These are phyloP conservation scores for Chrysemys picta DNA, from an alignment of 2,113 vertebrate species.

Conservation along the genomic window DNA sequence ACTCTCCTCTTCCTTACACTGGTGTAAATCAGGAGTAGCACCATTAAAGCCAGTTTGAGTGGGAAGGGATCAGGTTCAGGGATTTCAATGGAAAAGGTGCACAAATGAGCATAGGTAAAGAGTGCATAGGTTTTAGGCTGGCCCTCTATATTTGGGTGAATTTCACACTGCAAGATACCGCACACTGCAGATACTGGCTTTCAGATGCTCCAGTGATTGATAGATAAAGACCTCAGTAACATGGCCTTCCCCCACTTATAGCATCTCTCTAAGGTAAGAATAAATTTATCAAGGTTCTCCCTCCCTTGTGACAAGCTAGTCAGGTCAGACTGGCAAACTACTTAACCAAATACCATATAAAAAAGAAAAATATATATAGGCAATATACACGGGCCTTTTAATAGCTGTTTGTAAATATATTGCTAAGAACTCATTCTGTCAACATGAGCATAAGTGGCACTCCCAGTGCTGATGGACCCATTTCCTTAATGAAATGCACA, in stretches of 20 bases:
- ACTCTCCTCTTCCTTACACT: not conserved
- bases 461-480: constrained; percentile 68
- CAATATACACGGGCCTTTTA: constrained; percentile 35
- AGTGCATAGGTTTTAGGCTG: not conserved
- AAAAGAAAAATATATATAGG: not conserved
- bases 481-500: constrained; percentile 77
- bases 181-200: not conserved
- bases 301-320: constrained; percentile 13
- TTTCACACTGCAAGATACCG: not conserved
- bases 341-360: constrained; percentile 22
- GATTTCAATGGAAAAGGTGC: not conserved
- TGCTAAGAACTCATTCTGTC: constrained; percentile 69
- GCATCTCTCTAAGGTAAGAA: not conserved
- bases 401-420: constrained; percentile 72
- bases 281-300: constrained; percentile 44
- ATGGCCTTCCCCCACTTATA: not conserved
- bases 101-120: not conserved
- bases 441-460: constrained; percentile 27
- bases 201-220: not conserved
- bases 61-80: not conserved
- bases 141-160: not conserved
- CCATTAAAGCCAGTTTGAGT: fast-evolving
- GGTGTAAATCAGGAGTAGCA: not conserved
- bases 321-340: constrained; percentile 19
- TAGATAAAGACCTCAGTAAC: not conserved